These are phyloP conservation scores for Bombus affinis DNA, from an alignment of 1,140 invertebrate genomes.

Conservation along the genomic window DNA sequence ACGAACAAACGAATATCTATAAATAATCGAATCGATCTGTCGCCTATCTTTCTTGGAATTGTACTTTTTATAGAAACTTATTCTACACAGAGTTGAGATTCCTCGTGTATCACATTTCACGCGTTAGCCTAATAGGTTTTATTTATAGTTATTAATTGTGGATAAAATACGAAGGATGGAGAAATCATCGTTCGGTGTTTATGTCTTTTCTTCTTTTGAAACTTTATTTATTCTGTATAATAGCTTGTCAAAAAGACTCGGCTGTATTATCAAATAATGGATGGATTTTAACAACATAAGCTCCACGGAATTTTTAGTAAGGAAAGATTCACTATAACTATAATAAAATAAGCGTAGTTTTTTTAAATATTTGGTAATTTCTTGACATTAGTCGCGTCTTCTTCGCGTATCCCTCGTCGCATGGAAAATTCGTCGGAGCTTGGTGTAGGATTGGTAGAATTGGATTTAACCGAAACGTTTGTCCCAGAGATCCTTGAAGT, in stretches of 20 bases:
- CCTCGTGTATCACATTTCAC: too few relatives aligned
- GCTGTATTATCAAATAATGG: not conserved
- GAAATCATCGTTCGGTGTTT: not conserved
- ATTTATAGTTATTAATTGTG: not conserved
- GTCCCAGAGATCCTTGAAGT: constrained; percentile 49
- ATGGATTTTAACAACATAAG: not conserved
- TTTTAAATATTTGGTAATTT: not conserved
- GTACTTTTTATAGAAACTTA: too few relatives aligned
- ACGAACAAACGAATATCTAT: too few relatives aligned
- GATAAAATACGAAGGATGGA: not conserved
- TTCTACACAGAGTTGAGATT: too few relatives aligned
- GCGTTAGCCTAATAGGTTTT: too few relatives aligned
- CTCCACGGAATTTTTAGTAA: not conserved
- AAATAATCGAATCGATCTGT: too few relatives aligned
- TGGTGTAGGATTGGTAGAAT: not conserved
- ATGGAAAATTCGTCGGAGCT: not conserved
- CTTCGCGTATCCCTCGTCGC: not conserved
- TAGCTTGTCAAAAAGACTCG: not conserved
- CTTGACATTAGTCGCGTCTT: not conserved
- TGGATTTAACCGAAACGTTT: constrained; percentile 46
- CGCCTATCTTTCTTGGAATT: too few relatives aligned
- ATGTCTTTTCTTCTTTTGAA: not conserved
- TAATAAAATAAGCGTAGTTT: not conserved
- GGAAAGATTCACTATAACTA: not conserved
- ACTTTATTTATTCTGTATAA: not conserved